Evolutionary conservation across 2,113 vertebrate species (phyloP).

Genomic region (Malurus alboscapulatus): DNA sequence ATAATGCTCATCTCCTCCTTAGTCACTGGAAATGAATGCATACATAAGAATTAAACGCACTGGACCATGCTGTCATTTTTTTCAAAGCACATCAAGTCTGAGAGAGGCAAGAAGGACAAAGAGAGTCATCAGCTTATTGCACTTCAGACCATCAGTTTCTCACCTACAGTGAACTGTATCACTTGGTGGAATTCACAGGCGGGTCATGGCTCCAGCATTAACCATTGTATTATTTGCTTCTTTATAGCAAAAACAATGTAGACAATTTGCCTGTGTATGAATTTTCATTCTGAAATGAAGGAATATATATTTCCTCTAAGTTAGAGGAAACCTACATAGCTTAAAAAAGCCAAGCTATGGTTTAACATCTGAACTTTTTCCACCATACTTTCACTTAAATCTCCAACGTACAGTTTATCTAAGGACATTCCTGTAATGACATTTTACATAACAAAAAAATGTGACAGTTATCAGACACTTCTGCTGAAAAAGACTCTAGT

Average conservation of each 20-base stretch:
- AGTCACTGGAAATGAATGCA: neutral
- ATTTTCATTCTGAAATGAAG: neutral
- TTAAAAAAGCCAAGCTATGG: neutral
- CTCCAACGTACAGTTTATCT: neutral
- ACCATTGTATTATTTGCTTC: neutral
- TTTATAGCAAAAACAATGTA: neutral
- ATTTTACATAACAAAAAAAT: neutral
- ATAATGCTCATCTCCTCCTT: neutral
- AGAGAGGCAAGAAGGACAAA: neutral
- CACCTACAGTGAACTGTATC: neutral
- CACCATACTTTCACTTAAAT: neutral
- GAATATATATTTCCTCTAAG: neutral
- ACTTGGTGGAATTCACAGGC: neutral
- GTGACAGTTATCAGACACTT: neutral
- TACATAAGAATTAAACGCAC: constrained; percentile 5
- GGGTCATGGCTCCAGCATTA: neutral
- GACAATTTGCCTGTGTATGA: neutral
- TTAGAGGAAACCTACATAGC: neutral
- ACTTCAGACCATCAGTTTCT: neutral
- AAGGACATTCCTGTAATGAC: neutral
- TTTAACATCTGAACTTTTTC: neutral
- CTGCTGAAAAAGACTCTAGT: neutral
- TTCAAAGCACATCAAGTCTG: neutral
- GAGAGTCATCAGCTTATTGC: neutral
- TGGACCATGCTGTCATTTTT: neutral